phyloP scores from a whole-genome alignment of 2,888 invertebrate species.

The Monoplex corrugatus region DNA sequence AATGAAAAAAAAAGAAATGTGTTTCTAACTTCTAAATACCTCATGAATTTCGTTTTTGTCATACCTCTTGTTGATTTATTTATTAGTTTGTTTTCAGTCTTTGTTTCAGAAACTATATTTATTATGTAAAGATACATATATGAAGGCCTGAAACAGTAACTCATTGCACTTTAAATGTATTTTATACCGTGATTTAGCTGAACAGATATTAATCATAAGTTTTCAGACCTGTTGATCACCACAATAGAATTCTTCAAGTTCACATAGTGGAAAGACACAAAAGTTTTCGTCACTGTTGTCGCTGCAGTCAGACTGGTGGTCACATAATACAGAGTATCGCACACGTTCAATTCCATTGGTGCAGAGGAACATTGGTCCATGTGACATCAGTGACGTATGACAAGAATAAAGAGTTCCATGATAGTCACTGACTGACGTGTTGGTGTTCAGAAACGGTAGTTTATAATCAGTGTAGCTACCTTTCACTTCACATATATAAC shows the following conservation, averaged over 20 bases:
- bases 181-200: not conserved
- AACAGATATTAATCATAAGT: too few species aligned
- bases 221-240: not conserved
- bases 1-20: too few species aligned
- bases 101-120: too few species aligned
- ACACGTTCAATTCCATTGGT: not conserved
- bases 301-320: not conserved
- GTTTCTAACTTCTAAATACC: too few species aligned
- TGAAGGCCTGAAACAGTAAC: too few species aligned
- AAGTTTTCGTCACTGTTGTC: slow-evolving; percentile 10
- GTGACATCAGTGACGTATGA: too few species aligned
- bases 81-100: too few species aligned
- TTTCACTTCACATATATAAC: not conserved
- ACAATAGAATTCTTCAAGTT: not conserved
- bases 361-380: not conserved
- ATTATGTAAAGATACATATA: not conserved
- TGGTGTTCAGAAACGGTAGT: not conserved
- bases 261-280: not conserved
- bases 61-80: not conserved
- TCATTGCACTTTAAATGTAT: not conserved
- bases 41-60: too few species aligned
- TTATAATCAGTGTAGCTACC: not conserved
- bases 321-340: slow-evolving; percentile 9
- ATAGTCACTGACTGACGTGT: not conserved
- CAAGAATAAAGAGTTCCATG: not conserved